Evolutionary conservation across 2,113 vertebrate species (phyloP).

Genomic region (Lamprologus tigripictilis): DNA sequence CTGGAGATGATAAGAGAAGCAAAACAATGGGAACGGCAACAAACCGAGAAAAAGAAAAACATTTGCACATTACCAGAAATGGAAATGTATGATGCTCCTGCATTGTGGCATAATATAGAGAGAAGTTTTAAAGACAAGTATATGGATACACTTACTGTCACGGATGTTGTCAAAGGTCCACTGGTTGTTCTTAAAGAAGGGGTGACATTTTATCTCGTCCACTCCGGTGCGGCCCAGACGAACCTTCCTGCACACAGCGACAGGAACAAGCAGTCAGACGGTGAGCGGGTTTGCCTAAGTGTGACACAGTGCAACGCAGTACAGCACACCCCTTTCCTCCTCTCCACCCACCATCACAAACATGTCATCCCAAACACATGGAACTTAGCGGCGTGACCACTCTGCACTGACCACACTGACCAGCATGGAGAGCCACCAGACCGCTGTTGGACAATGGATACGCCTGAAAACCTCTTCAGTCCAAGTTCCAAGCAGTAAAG

Average conservation of each 20-base stretch:
- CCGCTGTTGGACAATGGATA: slow-evolving; percentile 6
- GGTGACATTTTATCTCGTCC: slow-evolving; percentile 91
- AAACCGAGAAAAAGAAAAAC: background rate
- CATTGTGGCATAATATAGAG: background rate
- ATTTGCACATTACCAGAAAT: background rate
- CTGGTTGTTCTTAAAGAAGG: slow-evolving; percentile 95
- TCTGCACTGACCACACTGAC: slow-evolving; percentile 21
- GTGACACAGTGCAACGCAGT: slow-evolving; percentile 3
- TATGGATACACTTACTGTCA: slow-evolving; percentile 82
- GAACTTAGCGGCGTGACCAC: slow-evolving; percentile 6
- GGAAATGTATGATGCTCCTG: background rate
- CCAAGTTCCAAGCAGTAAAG: background rate
- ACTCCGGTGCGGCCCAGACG: slow-evolving; percentile 89
- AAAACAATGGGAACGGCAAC: background rate
- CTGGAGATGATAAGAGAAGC: slow-evolving; percentile 6
- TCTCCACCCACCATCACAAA: slow-evolving; percentile 27
- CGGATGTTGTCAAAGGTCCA: slow-evolving; percentile 97
- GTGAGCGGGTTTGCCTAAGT: background rate
- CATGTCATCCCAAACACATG: slow-evolving; percentile 40
- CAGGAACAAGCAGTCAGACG: slow-evolving; percentile 7
- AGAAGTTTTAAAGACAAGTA: background rate
- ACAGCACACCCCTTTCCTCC: background rate
- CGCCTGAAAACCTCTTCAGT: background rate
- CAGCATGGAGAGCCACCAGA: slow-evolving; percentile 35
- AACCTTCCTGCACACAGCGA: slow-evolving; percentile 80